These are phyloP conservation scores for Planococcus citri DNA, from an alignment of 1,140 invertebrate genomes.

Conservation along the genomic window DNA sequence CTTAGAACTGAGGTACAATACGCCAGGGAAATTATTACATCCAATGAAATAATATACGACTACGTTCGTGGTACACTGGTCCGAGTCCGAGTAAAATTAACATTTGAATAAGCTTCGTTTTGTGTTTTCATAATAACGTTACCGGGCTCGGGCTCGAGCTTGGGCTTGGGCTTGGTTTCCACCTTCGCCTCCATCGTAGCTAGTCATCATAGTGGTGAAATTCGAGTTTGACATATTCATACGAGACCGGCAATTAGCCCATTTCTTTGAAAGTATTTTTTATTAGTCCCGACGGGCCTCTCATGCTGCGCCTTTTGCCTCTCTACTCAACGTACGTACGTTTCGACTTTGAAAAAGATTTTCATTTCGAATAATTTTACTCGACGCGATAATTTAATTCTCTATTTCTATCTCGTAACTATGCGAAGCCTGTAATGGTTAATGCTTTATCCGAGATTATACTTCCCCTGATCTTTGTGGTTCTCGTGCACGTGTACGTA, in stretches of 20 bases:
- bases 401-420: too few species aligned
- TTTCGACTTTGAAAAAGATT: background rate
- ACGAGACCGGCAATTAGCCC: constrained; percentile 1
- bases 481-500: background rate
- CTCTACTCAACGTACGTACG: background rate
- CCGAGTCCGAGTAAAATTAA: background rate
- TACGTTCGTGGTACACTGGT: too few species aligned
- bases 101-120: background rate
- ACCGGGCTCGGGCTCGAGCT: background rate
- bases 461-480: too few species aligned
- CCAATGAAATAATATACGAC: constrained; percentile 2
- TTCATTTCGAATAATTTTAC: background rate
- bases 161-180: too few species aligned
- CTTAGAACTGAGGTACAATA: background rate
- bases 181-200: too few species aligned
- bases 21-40: constrained; percentile 2
- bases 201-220: background rate
- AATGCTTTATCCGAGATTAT: too few species aligned
- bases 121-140: background rate
- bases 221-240: constrained; percentile 7
- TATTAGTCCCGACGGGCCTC: background rate
- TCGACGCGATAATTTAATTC: background rate
- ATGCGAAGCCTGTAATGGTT: too few species aligned
- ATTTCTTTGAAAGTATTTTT: background rate
- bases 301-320: too few species aligned